These are phyloP conservation scores for Mimas tiliae DNA, from an alignment of 2,888 invertebrate genomes.

Conservation along the genomic window DNA sequence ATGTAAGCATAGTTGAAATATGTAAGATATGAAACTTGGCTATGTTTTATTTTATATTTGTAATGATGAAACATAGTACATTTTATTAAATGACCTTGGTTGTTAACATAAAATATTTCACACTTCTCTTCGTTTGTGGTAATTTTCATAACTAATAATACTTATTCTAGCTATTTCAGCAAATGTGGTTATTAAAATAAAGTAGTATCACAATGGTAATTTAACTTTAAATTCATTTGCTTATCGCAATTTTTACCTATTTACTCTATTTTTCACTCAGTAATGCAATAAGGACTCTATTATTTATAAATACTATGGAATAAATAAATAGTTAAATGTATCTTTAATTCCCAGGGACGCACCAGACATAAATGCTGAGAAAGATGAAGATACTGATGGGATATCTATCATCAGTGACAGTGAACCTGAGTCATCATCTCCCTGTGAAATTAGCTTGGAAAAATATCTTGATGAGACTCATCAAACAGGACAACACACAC, in stretches of 20 bases:
- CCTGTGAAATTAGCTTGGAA: constrained; percentile 56
- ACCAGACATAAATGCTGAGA: constrained; percentile 55
- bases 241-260: background rate
- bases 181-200: background rate
- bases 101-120: no score
- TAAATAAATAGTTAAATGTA: background rate
- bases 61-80: no score
- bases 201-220: background rate
- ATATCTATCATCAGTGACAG: constrained; percentile 81
- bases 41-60: no score
- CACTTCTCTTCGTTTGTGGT: background rate
- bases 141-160: background rate
- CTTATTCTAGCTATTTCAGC: background rate
- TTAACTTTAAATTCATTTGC: background rate
- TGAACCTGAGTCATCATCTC: constrained; percentile 64
- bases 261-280: background rate
- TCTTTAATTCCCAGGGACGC: constrained; percentile 45
- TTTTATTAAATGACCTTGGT: no score
- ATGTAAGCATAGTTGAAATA: no score
- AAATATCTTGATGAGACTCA: constrained; percentile 50
- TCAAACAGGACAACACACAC: constrained; percentile 47
- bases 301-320: no score
- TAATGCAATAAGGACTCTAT: no score
- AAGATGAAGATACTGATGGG: constrained; percentile 81
- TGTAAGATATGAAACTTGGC: no score